Evolutionary conservation across 92 coral and sea anemone genomes (phyloP), one percentile per base, ranked within the genome.

Genomic region (Palythoa grandiflora): DNA sequence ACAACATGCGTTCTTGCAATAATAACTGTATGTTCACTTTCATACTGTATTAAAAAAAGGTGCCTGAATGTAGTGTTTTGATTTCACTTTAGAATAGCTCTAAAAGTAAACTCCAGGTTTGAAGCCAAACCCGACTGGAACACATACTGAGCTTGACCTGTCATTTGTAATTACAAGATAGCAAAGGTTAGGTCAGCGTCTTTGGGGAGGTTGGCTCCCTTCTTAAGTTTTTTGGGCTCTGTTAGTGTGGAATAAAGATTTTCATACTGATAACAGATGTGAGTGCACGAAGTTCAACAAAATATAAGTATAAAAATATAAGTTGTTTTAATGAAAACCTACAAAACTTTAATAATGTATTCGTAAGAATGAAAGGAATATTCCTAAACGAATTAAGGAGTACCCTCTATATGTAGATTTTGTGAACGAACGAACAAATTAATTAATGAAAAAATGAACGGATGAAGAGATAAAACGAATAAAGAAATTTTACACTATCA

Each of bases 1-100:
- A 28, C 28, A 28, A 28, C 28, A 28, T 28, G 28, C 28, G 28
- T 28, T 28, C 28, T 28, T 28, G 28, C 28, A 28, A 28, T 28
- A 28, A 28, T 28, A 28, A 0, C 28, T 28, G 28, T 28, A 0
- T 28, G 28, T 28, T 28, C 28, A 28, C 28, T 28, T 28, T 28
- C 0, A 28, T 28, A 28, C 28, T 28, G 28, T n/a, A n/a, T n/a
- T n/a, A n/a, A 68, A 20, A 6, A 16, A 68, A 13, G 1, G 44
- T 75, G 73, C 89, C 83, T 85, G 89, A 21, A 85, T 52, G 83
- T 83, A 86, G n/a, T 75, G 83, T 36, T 86, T 68, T 11, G 89
- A 74, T 60, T 86, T 86, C 89, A 86, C 74, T 38, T 86, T 75
- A 16, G 73, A 37, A 57, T 57, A 70, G 3, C 73, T n/a, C 68